A percentile compares a stretch with the other conserved stretches of the same genome.
Conservation (phyloP, 2,113 vertebrate genomes). For the Neogale vison region DNA sequence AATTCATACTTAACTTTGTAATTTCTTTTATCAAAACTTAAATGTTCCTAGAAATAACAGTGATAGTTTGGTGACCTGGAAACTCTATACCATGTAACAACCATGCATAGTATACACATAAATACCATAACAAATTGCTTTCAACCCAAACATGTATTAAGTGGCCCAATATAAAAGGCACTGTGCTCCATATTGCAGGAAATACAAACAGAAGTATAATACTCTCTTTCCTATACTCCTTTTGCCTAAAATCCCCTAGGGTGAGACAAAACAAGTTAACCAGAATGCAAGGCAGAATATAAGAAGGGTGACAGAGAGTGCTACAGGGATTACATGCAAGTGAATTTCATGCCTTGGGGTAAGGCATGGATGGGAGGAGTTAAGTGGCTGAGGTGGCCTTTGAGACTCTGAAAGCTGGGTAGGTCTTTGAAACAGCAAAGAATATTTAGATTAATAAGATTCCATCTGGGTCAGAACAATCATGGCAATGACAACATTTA, state of each 20-base stretch:
- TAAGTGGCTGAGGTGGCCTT: neutral
- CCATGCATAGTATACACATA: neutral
- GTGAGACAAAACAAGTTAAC: neutral
- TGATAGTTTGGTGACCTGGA: neutral
- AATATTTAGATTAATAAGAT: neutral
- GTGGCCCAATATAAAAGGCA: neutral
- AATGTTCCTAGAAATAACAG: neutral
- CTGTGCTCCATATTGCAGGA: neutral
- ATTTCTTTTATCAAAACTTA: constrained; percentile 27
- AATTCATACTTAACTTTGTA: neutral
- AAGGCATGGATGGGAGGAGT: neutral
- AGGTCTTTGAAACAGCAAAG: constrained; percentile 10
- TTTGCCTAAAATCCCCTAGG: neutral
- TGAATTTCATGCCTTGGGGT: neutral
- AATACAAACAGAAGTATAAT: constrained; percentile 27
- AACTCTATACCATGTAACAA: neutral
- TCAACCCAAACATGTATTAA: constrained; percentile 15
- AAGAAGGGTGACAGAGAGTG: neutral
- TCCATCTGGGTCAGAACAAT: neutral
- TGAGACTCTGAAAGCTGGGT: neutral
- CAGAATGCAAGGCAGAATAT: neutral
- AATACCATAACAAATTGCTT: neutral
- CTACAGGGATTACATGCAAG: neutral
- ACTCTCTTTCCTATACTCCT: neutral
- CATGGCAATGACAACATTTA: neutral